Conservation (phyloP, 2,113 vertebrate species). For the Corythornis madagascariensis region DNA sequence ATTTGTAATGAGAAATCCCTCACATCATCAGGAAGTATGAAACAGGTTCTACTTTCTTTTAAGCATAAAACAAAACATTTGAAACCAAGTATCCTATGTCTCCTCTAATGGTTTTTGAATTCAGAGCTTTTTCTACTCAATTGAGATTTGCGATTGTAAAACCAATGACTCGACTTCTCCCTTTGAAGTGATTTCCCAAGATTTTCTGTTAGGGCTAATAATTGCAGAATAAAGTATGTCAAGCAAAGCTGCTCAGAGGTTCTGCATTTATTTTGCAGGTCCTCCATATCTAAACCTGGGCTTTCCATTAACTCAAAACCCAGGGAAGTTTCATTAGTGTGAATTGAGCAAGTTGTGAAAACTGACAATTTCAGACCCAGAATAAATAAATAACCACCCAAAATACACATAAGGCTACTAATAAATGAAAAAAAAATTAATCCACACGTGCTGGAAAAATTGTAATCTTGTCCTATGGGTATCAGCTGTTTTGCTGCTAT, state of each 20-base stretch:
- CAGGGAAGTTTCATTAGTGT: not conserved
- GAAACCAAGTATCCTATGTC: not conserved
- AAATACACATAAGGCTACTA: not conserved
- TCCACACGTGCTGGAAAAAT: conserved; percentile 58
- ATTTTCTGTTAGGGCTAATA: not conserved
- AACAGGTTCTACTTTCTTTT: not conserved
- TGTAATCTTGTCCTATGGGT: conserved; percentile 31
- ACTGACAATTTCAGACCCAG: not conserved
- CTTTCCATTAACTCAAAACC: not conserved
- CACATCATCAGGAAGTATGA: not conserved
- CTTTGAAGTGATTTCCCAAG: not conserved
- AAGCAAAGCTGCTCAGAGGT: not conserved
- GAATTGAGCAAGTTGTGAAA: not conserved
- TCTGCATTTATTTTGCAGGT: not conserved
- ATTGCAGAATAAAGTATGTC: not conserved
- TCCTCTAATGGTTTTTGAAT: not conserved
- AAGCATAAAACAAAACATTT: not conserved
- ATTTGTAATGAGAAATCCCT: not conserved
- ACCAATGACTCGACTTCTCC: not conserved
- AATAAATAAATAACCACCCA: not conserved
- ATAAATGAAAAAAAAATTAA: conserved; percentile 20
- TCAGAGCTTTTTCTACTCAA: not conserved
- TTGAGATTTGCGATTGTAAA: not conserved
- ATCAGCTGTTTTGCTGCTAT: conserved; percentile 69
- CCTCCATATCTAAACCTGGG: not conserved